Evolutionary conservation across 2,888 invertebrate species (phyloP), one percentile per base, ranked within the genome.

Genomic region (Allophyes oxyacanthae): DNA sequence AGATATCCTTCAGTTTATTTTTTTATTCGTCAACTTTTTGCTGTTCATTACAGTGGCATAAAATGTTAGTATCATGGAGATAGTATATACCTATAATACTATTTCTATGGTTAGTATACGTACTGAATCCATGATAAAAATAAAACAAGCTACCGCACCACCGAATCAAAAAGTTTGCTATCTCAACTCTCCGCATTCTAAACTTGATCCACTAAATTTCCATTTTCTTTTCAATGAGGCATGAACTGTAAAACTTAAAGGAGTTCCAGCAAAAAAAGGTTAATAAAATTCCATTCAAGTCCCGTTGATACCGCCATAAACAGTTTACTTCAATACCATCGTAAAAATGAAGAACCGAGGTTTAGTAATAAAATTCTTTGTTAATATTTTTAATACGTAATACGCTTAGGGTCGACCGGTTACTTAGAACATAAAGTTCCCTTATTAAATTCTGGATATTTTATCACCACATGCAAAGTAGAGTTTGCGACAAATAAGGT

Each of bases 321-420:
- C 75, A 67, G 78, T 77, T 76, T 75, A 64, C 58, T 67, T 69
- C 62, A 67, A 75, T 70, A 55, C 57, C 58, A 62, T 70, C 75
- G 49, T 75, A 75, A 77, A 75, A 75, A 68, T 68, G 65, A 74
- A 75, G 69, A 53, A 69, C 65, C 59, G 46, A 54, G 76, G 57
- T 65, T 75, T 26, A 34, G 45, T 68, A 60, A 65, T 72, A 69
- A 72, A 75, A 68, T 53, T 46, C 51, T 73, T 72, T 75, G 76
- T 75, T 72, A 75, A 69, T 73, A 75, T 69, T 69, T 73, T 72
- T 73, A 73, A 73, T 68, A 72, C 58, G 32, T 67, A 67, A 64
- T 72, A 64, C 53, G 44, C 58, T 54, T 46, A 50, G 46, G 51
- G 58, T 60, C 64, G 66, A 60, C 62, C 59, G 64, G 41, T 55